Evolutionary conservation across 2,113 vertebrate species (phyloP).

Genomic region (Mionectes macconnelli): DNA sequence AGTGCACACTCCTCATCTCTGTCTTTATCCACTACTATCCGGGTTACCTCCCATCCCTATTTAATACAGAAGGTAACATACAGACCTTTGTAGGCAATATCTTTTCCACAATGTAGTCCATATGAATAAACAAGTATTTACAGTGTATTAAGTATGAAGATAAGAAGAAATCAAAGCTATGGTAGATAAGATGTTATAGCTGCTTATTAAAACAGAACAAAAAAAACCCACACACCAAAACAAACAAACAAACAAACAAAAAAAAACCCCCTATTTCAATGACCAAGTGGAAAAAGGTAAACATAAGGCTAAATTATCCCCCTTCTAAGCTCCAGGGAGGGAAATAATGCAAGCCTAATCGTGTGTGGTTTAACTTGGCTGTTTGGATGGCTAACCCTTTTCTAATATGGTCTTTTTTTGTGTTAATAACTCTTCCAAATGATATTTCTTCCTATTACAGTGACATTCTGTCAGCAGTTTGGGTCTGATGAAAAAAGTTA

Average conservation of each 20-base stretch:
- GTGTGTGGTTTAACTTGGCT: not conserved
- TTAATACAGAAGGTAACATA: not conserved
- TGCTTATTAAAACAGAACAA: no score
- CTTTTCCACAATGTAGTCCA: not conserved
- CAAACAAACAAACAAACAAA: no score
- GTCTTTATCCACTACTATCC: not conserved
- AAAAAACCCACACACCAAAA: no score
- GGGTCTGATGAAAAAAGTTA: not conserved
- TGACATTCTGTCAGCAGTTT: slow-evolving; percentile 52
- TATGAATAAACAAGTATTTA: not conserved
- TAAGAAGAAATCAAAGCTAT: not conserved
- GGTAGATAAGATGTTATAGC: not conserved
- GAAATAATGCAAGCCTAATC: not conserved
- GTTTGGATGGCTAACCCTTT: slow-evolving; percentile 15
- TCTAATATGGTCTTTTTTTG: not conserved
- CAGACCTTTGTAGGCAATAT: not conserved
- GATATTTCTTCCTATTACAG: not conserved
- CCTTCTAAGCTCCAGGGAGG: not conserved
- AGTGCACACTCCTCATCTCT: not conserved
- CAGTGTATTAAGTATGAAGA: not conserved
- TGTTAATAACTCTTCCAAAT: slow-evolving; percentile 9
- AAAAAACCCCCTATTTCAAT: no score
- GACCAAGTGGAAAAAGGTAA: not conserved
- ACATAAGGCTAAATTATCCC: not conserved
- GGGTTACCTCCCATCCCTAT: not conserved